phyloP scores from a whole-genome alignment of 2,113 vertebrate species.

The Microtus oregoni region DNA sequence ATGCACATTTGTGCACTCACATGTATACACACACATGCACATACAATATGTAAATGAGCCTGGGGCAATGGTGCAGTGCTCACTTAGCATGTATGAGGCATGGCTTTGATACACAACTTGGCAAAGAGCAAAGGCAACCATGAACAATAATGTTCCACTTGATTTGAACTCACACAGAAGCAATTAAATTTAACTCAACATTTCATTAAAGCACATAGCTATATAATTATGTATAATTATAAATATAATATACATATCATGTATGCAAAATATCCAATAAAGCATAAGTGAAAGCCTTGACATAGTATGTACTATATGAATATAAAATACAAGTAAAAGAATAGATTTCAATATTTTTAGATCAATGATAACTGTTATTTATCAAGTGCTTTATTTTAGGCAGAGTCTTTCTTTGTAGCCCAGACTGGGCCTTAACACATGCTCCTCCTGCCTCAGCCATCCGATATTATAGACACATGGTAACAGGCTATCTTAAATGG shows the following conservation, averaged over 20 bases:
- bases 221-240: neutral
- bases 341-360: neutral
- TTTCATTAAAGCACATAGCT: neutral
- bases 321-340: neutral
- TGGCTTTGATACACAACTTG: neutral
- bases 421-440: neutral
- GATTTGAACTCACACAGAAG: conserved; percentile 41
- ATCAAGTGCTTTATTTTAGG: neutral
- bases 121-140: neutral
- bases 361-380: neutral
- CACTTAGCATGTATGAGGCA: neutral
- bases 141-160: neutral
- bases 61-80: neutral
- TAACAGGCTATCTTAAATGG: neutral
- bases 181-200: conserved; percentile 10
- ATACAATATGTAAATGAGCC: neutral
- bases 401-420: neutral
- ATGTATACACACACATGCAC: neutral
- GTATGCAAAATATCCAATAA: neutral
- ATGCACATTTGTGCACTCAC: neutral
- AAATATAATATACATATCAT: no score
- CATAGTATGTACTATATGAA: neutral
- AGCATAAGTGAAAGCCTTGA: neutral
- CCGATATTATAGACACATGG: neutral
- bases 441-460: neutral